Percentiles rank a stretch among this genome's conserved stretches.
phyloP scores from a whole-genome alignment of 2,888 invertebrate species.

The Piscicola geometra region DNA sequence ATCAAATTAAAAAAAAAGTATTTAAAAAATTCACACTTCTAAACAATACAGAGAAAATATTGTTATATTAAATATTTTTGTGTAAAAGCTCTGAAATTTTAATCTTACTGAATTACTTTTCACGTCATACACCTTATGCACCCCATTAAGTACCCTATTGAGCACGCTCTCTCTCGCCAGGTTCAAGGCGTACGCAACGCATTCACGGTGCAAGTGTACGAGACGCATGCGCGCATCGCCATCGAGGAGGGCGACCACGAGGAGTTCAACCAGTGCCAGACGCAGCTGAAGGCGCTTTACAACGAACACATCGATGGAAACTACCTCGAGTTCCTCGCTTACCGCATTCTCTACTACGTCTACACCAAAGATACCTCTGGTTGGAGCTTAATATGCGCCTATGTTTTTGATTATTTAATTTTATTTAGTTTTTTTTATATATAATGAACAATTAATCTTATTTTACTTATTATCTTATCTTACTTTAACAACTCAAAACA shows the following conservation, averaged over 20 bases:
- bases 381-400: conserved; percentile 53
- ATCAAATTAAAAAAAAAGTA: too few species aligned
- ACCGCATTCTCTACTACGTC: conserved; percentile 91
- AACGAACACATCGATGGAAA: conserved; percentile 59
- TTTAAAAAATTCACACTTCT: too few species aligned
- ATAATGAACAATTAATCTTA: not conserved
- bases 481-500: not conserved
- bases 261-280: conserved; percentile 99
- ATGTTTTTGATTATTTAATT: not conserved
- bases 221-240: conserved; percentile 95
- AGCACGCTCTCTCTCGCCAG: too few species aligned
- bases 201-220: conserved; percentile 96
- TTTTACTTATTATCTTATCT: not conserved
- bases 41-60: too few species aligned
- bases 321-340: conserved; percentile 80
- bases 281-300: conserved; percentile 92
- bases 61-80: too few species aligned
- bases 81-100: too few species aligned
- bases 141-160: too few species aligned
- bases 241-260: conserved; percentile 96
- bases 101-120: too few species aligned
- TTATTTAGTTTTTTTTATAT: not conserved
- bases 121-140: too few species aligned
- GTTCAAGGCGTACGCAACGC: conserved; percentile 89
- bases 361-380: conserved; percentile 95